These are phyloP conservation scores for Chamaea fasciata DNA, from an alignment of 2,113 vertebrate genomes.

Conservation along the genomic window DNA sequence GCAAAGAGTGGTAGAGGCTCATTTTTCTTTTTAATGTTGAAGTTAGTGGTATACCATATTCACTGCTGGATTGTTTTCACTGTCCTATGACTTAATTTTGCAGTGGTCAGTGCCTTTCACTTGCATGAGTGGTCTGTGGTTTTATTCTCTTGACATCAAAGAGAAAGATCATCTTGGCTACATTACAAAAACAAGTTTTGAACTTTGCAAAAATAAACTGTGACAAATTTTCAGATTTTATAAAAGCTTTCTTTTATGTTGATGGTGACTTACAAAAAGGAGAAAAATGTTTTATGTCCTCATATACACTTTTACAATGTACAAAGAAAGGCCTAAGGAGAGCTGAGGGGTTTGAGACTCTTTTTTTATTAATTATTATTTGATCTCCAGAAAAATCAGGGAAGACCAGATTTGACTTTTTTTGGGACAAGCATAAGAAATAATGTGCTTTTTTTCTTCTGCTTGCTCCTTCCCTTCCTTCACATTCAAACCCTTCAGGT, in stretches of 20 bases:
- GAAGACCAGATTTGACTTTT: background rate
- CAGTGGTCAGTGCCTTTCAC: slow-evolving; percentile 36
- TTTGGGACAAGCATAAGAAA: background rate
- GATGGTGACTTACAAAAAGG: background rate
- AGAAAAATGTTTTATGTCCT: background rate
- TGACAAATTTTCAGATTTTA: background rate
- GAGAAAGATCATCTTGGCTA: slow-evolving; percentile 14
- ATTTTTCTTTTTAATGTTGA: slow-evolving; percentile 3
- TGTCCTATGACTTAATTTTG: slow-evolving; percentile 28
- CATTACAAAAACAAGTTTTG: background rate
- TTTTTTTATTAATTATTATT: background rate
- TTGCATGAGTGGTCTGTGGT: slow-evolving; percentile 54
- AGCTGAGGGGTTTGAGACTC: background rate
- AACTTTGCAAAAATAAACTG: slow-evolving; percentile 11
- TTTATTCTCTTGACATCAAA: slow-evolving; percentile 39
- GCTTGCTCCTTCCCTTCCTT: background rate
- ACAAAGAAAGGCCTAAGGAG: background rate
- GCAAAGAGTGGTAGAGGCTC: background rate
- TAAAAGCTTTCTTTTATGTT: slow-evolving; percentile 13
- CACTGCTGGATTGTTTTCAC: background rate
- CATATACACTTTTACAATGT: background rate
- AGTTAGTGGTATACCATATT: background rate
- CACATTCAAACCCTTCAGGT: background rate
- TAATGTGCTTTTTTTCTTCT: background rate
- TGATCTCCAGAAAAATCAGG: background rate